Evolutionary conservation across 2,797 vertebrate genomes (phyloP).

Genomic region (Myotis pilosus): DNA sequence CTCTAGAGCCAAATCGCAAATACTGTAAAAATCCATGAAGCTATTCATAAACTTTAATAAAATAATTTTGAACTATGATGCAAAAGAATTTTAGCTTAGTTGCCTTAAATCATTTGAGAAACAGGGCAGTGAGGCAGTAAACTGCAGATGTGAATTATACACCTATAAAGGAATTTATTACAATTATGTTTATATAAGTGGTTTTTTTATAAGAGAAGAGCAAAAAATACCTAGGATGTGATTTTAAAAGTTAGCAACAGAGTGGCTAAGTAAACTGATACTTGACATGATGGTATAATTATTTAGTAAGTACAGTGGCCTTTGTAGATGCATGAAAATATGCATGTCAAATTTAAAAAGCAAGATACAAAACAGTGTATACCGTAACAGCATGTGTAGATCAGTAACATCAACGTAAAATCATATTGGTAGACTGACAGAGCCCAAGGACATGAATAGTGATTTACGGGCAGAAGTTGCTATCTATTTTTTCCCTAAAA

Average conservation of each 20-base stretch:
- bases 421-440: neutral
- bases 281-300: neutral
- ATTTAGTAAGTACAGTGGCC: constrained; percentile 30
- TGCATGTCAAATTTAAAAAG: constrained; percentile 7
- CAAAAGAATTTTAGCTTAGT: constrained; percentile 34
- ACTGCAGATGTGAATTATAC: neutral
- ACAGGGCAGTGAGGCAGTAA: neutral
- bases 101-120: constrained; percentile 35
- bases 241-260: constrained; percentile 36
- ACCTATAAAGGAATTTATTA: neutral
- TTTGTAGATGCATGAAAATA: constrained; percentile 18
- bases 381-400: neutral
- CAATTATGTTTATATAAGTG: neutral
- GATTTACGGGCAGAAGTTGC: neutral
- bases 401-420: neutral
- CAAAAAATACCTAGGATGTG: neutral
- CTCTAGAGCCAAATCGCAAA: neutral
- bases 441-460: neutral
- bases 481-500: neutral
- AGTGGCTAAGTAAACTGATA: constrained; percentile 40
- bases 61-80: constrained; percentile 12
- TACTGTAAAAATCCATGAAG: constrained; percentile 31
- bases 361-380: neutral
- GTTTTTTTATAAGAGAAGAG: constrained; percentile 3
- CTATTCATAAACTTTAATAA: constrained; percentile 16